Percentiles rank a stretch among this genome's conserved stretches.
Evolutionary conservation across 2,113 vertebrate species (phyloP).

Genomic region (Sinocyclocheilus rhinocerous): DNA sequence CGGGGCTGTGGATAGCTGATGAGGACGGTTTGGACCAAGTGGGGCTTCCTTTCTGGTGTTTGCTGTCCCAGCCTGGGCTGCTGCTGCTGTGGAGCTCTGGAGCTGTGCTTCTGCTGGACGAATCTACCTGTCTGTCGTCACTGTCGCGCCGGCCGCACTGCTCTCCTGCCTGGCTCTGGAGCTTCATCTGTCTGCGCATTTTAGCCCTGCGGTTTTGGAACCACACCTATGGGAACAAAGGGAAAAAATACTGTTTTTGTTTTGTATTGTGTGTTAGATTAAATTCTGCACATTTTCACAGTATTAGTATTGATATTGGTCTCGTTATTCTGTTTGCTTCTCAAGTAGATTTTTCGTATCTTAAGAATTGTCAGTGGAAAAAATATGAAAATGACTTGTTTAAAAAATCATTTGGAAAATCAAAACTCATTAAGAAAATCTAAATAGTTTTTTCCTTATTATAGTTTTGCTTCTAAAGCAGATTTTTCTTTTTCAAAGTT

Average conservation of each 20-base stretch:
- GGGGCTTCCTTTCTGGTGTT: conserved; percentile 60
- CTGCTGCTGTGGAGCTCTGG: conserved; percentile 58
- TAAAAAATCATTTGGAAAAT: neutral
- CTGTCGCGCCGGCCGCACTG: conserved; percentile 52
- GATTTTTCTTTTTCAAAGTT: neutral
- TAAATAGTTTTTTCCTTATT: neutral
- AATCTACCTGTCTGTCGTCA: conserved; percentile 33
- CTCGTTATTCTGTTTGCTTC: neutral
- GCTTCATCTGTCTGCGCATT: conserved; percentile 82
- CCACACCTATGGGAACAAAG: conserved; percentile 76
- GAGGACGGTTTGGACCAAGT: conserved; percentile 60
- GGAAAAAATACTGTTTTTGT: neutral
- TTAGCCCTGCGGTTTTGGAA: conserved; percentile 86
- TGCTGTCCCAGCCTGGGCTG: conserved; percentile 62
- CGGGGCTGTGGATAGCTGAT: neutral
- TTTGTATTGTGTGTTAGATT: neutral
- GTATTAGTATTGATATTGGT: neutral
- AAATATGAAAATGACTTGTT: neutral
- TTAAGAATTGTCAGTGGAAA: neutral
- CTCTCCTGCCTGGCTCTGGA: conserved; percentile 66
- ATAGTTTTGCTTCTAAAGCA: neutral
- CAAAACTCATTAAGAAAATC: neutral
- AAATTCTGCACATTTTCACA: neutral
- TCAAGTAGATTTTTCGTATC: neutral
- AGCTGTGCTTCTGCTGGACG: conserved; percentile 30